Evolutionary conservation across 1,140 invertebrate species (phyloP), one percentile per base, ranked within the genome.

Genomic region (Pseudachorutes palmiensis): DNA sequence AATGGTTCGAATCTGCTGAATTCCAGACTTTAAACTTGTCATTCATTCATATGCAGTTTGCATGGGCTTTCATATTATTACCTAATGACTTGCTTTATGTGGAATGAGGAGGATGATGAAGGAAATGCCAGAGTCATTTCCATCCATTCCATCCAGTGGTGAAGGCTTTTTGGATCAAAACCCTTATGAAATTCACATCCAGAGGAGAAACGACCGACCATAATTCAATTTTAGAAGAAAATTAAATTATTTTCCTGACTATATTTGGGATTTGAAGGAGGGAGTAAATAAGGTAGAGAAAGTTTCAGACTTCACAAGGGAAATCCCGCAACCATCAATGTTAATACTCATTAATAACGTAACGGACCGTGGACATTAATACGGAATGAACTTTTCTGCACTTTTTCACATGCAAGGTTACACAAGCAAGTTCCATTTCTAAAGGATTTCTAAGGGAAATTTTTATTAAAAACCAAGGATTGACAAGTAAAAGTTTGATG

Each of bases 211-310:
- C 9, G 51, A 9, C 24, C 24, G 9, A 5, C 24, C 24, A 26
- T 55, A 55, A 55, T 55, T 55, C 51, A 55, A 55, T 55, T 55
- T 55, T 5, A 24, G n/a, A 55, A 24, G 51, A 26, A 55, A 55
- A 55, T 55, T 55, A 55, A 55, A 55, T 55, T 55, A 55, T 55
- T 55, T 55, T 22, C 51, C 51, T 26, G 12, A 22, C 12, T 55
- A 45, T 14, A 55, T 55, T 55, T 55, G 9, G 51, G 51, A 14
- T 41, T 41, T 41, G 36, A 41, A 41, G 36, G 36, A 41, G 19
- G 36, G 36, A 9, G 5, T 41, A 41, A 41, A 19, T 41, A 41
- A 19, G 36, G 19, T 9, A 19, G 5, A 41, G 36, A 9, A 41
- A 41, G 36, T 19, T 19, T 9, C 5, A 19, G 19, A 41, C 5